Percentiles rank a stretch among this genome's conserved stretches.
These are phyloP conservation scores for Trileptium ribeirensis DNA, from an alignment of 2,888 invertebrate species.

Conservation along the genomic window DNA sequence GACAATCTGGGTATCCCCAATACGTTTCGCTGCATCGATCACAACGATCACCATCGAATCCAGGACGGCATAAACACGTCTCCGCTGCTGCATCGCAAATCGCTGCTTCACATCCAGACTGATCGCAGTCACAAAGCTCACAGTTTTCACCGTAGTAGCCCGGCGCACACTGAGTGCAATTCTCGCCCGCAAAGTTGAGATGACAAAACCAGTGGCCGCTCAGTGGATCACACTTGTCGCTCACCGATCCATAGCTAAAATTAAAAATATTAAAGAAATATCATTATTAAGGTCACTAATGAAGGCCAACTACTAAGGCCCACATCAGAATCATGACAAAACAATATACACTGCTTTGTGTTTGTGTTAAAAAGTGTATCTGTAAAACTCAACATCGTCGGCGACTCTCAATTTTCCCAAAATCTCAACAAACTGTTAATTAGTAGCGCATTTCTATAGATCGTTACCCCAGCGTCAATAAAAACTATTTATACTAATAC, in stretches of 20 bases:
- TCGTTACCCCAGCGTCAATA: too few relatives aligned
- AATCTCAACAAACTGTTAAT: too few relatives aligned
- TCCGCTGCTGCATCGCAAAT: conserved; percentile 79
- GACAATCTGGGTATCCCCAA: conserved; percentile 52
- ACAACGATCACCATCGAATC: conserved; percentile 76
- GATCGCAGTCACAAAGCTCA: conserved; percentile 67
- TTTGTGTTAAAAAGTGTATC: too few relatives aligned
- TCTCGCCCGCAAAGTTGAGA: conserved; percentile 75
- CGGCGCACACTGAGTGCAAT: conserved; percentile 80
- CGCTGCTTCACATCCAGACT: conserved; percentile 70
- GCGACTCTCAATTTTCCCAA: too few relatives aligned
- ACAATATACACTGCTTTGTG: too few relatives aligned
- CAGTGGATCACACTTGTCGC: conserved; percentile 68
- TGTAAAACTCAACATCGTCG: too few relatives aligned
- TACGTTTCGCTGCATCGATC: conserved; percentile 55
- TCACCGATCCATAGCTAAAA: conserved; percentile 62
- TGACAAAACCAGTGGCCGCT: conserved; percentile 85
- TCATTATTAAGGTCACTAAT: too few relatives aligned
- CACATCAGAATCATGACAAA: too few relatives aligned
- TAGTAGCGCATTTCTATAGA: too few relatives aligned
- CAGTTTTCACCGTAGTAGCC: conserved; percentile 66
- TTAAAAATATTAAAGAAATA: too few relatives aligned
- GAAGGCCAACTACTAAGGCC: too few relatives aligned
- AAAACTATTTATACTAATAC: too few relatives aligned
- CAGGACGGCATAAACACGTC: conserved; percentile 76